phyloP scores from a whole-genome alignment of 2,113 vertebrate species.

The Myotis brandtii region DNA sequence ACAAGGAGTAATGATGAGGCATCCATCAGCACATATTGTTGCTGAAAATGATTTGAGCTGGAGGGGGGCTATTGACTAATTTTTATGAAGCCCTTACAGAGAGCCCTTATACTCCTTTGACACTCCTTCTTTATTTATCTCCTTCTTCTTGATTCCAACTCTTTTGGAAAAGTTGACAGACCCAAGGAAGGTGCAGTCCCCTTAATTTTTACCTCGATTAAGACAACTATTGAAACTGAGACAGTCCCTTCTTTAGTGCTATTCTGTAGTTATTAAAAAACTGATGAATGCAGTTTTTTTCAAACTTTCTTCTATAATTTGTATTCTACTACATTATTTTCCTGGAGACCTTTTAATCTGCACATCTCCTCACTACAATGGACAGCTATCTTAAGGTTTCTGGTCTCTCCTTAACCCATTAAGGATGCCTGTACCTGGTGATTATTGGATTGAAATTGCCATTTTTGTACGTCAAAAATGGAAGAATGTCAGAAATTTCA shows the following conservation, averaged over 20 bases:
- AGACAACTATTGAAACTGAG: not conserved
- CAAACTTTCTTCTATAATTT: not conserved
- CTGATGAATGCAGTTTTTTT: not conserved
- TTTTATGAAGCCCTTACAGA: not conserved
- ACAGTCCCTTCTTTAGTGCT: not conserved
- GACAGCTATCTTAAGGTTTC: not conserved
- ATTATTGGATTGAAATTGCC: not conserved
- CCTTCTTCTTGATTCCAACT: not conserved
- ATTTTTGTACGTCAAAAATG: constrained; percentile 30
- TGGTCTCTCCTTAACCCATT: not conserved
- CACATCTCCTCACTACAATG: not conserved
- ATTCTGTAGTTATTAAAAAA: not conserved
- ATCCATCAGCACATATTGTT: not conserved
- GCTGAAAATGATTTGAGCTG: not conserved
- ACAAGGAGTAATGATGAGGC: not conserved
- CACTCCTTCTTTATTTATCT: not conserved
- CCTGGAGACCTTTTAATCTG: not conserved
- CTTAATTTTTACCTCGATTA: not conserved
- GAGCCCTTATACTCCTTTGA: not conserved
- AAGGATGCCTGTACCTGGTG: not conserved
- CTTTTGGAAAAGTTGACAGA: not conserved
- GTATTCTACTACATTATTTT: not conserved
- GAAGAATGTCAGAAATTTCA: not conserved
- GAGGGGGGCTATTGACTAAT: not conserved
- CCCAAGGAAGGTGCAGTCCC: not conserved